These are phyloP conservation scores for Ophiodon elongatus DNA, from an alignment of 2,113 vertebrate species.

Conservation along the genomic window DNA sequence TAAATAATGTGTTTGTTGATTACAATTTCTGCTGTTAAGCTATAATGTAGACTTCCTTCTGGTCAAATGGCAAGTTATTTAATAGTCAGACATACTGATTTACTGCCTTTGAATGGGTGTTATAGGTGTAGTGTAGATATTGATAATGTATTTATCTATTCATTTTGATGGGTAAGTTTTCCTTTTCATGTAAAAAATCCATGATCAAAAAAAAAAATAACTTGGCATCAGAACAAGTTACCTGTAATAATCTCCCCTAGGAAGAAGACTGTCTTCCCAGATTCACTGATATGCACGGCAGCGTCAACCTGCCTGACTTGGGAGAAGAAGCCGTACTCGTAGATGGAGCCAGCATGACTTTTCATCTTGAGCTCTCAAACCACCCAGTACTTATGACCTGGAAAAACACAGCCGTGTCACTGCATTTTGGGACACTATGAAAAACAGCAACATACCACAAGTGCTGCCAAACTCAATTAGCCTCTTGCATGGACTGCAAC, in stretches of 20 bases:
- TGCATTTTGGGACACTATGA: slow-evolving; percentile 52
- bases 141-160: not conserved
- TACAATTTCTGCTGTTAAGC: not conserved
- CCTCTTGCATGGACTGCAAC: slow-evolving; percentile 59
- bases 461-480: slow-evolving; percentile 51
- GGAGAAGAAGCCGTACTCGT: slow-evolving; percentile 73
- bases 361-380: slow-evolving; percentile 72
- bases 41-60: not conserved
- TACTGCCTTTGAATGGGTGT: not conserved
- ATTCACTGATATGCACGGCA: slow-evolving; percentile 71
- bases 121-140: not conserved
- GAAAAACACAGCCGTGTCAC: slow-evolving; percentile 65
- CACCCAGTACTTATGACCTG: slow-evolving; percentile 82
- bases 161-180: not conserved
- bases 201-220: not conserved
- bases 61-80: not conserved
- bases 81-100: not conserved
- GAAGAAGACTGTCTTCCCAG: slow-evolving; percentile 79
- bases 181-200: not conserved
- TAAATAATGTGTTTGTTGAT: not conserved
- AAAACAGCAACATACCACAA: slow-evolving; percentile 62
- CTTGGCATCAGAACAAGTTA: slow-evolving; percentile 16
- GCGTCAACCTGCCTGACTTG: slow-evolving; percentile 74
- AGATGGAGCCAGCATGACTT: slow-evolving; percentile 72
- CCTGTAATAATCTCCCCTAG: slow-evolving; percentile 78